phyloP scores from a whole-genome alignment of 1,140 invertebrate genomes.

The Drosophila ambigua region DNA sequence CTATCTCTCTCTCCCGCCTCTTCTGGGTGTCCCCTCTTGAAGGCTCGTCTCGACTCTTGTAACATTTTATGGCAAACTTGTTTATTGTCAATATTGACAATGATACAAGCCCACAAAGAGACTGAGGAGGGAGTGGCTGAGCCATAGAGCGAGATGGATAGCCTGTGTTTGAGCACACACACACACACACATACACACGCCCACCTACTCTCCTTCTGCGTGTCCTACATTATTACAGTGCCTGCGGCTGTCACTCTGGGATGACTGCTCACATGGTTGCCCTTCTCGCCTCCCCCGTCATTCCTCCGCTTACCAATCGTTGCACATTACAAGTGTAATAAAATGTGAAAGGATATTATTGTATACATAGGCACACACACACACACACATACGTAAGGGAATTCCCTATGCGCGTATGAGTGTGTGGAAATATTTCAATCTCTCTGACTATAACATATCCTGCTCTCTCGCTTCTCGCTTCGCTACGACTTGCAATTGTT shows the following conservation, averaged over 20 bases:
- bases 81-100: slow-evolving; percentile 82
- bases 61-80: slow-evolving; percentile 79
- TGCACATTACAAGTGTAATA: slow-evolving; percentile 81
- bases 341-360: slow-evolving; percentile 80
- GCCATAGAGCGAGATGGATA: no score
- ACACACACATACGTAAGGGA: neutral
- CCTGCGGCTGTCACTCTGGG: slow-evolving; percentile 54
- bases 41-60: slow-evolving; percentile 47
- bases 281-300: neutral
- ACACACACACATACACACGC: slow-evolving; percentile 8
- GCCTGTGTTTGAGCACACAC: no score
- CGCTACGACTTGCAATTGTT: slow-evolving; percentile 44
- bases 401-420: no score
- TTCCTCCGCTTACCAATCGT: slow-evolving; percentile 51
- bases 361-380: slow-evolving; percentile 34
- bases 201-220: slow-evolving; percentile 36
- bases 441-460: neutral
- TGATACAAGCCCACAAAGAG: slow-evolving; percentile 41
- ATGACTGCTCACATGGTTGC: slow-evolving; percentile 48
- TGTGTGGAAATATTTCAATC: slow-evolving; percentile 17
- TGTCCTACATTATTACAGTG: slow-evolving; percentile 65
- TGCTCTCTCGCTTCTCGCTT: neutral
- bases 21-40: slow-evolving; percentile 31
- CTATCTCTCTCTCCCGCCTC: neutral
- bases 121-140: no score